A percentile compares a stretch with the other conserved stretches of the same genome.
These are phyloP conservation scores for Fissipunctia ypsillon DNA, from an alignment of 2,888 invertebrate species.

Conservation along the genomic window DNA sequence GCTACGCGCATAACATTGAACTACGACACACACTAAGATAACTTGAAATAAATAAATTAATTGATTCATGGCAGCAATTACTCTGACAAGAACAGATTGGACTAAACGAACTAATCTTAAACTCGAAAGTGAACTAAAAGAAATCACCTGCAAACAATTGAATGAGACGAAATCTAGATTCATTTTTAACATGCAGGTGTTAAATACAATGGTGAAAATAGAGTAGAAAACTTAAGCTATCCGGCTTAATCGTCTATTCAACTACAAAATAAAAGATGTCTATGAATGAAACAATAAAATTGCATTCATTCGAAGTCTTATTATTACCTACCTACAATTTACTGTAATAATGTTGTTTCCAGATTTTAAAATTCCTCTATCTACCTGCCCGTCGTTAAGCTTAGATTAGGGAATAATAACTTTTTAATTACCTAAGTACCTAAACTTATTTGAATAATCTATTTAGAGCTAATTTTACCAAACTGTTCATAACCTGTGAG, in stretches of 20 bases:
- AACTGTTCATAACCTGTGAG: too few species aligned
- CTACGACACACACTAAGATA: conserved; percentile 7
- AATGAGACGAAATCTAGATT: neutral
- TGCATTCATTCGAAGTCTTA: too few species aligned
- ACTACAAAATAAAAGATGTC: conserved; percentile 38
- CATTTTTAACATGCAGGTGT: conserved; percentile 48
- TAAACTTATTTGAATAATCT: neutral
- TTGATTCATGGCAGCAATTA: conserved; percentile 23
- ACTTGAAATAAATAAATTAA: conserved; percentile 2
- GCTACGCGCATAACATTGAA: conserved; percentile 9
- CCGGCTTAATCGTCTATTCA: conserved; percentile 49
- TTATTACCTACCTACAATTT: too few species aligned
- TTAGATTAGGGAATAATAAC: neutral
- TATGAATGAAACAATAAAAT: conserved; percentile 37
- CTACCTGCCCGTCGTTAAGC: too few species aligned
- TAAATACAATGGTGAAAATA: conserved; percentile 54
- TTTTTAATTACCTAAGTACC: neutral
- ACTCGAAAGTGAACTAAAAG: conserved; percentile 4
- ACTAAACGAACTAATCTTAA: conserved; percentile 1
- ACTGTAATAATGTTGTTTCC: too few species aligned
- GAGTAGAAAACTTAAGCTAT: conserved; percentile 33
- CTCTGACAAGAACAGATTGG: neutral
- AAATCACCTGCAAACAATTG: conserved; percentile 16
- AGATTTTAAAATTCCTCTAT: too few species aligned
- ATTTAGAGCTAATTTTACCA: too few species aligned